Percentiles rank a stretch among this genome's conserved stretches.
phyloP scores from a whole-genome alignment of 2,888 invertebrate genomes.

The Hesperia comma region DNA sequence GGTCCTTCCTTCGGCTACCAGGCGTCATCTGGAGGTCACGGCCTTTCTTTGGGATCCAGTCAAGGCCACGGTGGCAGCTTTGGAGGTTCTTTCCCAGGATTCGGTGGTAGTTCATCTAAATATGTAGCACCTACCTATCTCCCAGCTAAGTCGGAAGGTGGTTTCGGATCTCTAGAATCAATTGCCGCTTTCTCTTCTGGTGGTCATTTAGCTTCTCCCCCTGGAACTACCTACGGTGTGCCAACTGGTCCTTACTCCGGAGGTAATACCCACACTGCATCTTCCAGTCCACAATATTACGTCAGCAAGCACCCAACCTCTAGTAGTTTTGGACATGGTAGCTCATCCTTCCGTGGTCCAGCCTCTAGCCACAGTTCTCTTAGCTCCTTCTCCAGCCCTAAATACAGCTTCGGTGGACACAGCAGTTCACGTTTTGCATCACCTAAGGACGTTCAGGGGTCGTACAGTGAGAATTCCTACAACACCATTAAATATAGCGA shows the following conservation, averaged over 20 bases:
- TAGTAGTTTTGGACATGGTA: constrained; percentile 61
- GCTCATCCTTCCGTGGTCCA: constrained; percentile 66
- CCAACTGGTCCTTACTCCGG: constrained; percentile 61
- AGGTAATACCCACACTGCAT: constrained; percentile 61
- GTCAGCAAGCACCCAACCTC: constrained; percentile 60
- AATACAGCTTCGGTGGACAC: constrained; percentile 65
- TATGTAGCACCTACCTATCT: constrained; percentile 60
- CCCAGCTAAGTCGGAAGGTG: constrained; percentile 63
- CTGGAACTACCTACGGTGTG: constrained; percentile 64
- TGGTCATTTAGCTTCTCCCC: constrained; percentile 65
- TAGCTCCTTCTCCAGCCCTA: constrained; percentile 65
- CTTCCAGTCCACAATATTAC: constrained; percentile 67
- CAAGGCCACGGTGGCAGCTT: constrained; percentile 57
- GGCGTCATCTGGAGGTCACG: constrained; percentile 50
- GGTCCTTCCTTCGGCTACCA: constrained; percentile 58
- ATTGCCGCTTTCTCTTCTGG: constrained; percentile 62
- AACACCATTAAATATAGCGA: constrained; percentile 81
- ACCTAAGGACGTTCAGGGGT: constrained; percentile 68
- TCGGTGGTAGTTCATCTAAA: constrained; percentile 64
- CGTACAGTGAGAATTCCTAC: constrained; percentile 73
- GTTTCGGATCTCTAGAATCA: constrained; percentile 60
- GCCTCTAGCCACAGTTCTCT: constrained; percentile 60
- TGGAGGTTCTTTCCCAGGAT: constrained; percentile 58
- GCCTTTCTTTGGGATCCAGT: constrained; percentile 54
- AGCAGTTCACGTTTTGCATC: constrained; percentile 61